These are phyloP conservation scores for Lasioglossum figueresi DNA, from an alignment of 2,888 invertebrate genomes.

Conservation along the genomic window DNA sequence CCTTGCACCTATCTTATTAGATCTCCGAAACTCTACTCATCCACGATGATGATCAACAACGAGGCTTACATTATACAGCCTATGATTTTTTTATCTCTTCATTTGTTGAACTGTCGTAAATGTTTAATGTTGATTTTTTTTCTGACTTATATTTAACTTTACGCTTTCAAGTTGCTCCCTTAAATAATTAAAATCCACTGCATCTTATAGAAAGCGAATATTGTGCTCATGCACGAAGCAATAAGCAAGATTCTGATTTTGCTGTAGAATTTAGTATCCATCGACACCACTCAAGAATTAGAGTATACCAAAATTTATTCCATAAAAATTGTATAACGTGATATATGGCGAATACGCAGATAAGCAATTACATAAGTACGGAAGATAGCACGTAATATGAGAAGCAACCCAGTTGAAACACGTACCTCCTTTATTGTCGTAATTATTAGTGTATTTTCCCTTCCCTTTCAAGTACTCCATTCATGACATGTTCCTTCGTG, in stretches of 20 bases:
- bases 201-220: neutral
- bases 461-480: slow-evolving; percentile 69
- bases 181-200: neutral
- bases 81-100: too few species aligned
- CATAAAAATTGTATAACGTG: neutral
- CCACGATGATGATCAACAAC: neutral
- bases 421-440: slow-evolving; percentile 74
- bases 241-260: neutral
- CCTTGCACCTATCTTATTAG: neutral
- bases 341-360: slow-evolving; percentile 36
- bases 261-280: neutral
- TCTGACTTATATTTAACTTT: too few species aligned
- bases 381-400: slow-evolving; percentile 71
- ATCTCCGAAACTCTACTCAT: neutral
- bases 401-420: slow-evolving; percentile 70
- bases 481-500: slow-evolving; percentile 72
- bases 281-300: neutral
- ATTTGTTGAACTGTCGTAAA: neutral
- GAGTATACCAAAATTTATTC: neutral
- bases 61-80: neutral
- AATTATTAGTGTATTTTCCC: slow-evolving; percentile 70
- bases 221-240: neutral
- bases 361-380: slow-evolving; percentile 72
- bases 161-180: neutral
- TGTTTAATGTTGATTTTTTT: neutral